phyloP scores from a whole-genome alignment of 2,113 vertebrate genomes.

The Seriola rivoliana region DNA sequence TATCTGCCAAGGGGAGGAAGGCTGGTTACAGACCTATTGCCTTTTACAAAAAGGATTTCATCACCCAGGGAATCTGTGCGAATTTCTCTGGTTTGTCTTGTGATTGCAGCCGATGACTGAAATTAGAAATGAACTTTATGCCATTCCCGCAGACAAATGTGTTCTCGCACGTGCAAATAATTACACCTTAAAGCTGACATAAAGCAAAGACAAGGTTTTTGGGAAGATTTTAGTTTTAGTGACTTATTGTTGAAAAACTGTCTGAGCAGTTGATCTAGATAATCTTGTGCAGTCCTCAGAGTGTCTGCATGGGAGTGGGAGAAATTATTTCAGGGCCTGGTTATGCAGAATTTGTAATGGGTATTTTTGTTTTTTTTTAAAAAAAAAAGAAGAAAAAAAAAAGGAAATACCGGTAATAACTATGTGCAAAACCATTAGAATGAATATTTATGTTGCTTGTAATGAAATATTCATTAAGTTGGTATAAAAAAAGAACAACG shows the following conservation, averaged over 20 bases:
- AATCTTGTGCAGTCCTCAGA: slow-evolving; percentile 39
- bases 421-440: slow-evolving; percentile 98
- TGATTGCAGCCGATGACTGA: slow-evolving; percentile 59
- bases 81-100: slow-evolving; percentile 56
- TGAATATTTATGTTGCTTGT: slow-evolving; percentile 98
- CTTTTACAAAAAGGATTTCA: slow-evolving; percentile 78
- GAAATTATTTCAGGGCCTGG: slow-evolving; percentile 79
- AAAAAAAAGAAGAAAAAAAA: slow-evolving; percentile 63
- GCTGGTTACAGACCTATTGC: slow-evolving; percentile 72
- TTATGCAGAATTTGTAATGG: slow-evolving; percentile 96
- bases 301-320: slow-evolving; percentile 48
- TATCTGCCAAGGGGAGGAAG: slow-evolving; percentile 65
- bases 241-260: slow-evolving; percentile 56
- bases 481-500: slow-evolving; percentile 83
- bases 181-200: slow-evolving; percentile 29
- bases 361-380: slow-evolving; percentile 91
- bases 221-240: slow-evolving; percentile 16
- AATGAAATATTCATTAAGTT: slow-evolving; percentile 99
- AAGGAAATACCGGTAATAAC: slow-evolving; percentile 96
- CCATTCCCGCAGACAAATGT: slow-evolving; percentile 36
- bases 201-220: slow-evolving; percentile 25
- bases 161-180: slow-evolving; percentile 43
- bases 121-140: slow-evolving; percentile 61
- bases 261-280: slow-evolving; percentile 69
- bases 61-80: slow-evolving; percentile 58